Percentiles rank a stretch among this genome's conserved stretches.
Evolutionary conservation across 2,113 vertebrate species (phyloP).

Genomic region (Plecotus auritus): DNA sequence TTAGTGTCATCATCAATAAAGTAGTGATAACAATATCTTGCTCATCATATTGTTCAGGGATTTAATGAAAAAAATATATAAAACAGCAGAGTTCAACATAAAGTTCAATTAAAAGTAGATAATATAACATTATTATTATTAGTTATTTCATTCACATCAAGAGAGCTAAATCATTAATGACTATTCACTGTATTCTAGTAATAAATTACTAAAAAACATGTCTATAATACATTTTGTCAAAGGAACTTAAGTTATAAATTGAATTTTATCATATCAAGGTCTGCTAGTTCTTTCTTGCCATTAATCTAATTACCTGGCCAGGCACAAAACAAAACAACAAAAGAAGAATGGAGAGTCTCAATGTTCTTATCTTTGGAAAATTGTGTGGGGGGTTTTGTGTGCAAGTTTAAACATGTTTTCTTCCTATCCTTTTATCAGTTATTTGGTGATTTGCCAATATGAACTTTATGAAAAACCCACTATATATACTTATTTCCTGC

Average conservation of each 20-base stretch:
- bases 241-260: not conserved
- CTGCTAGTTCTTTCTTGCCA: not conserved
- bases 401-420: not conserved
- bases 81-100: not conserved
- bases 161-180: not conserved
- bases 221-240: not conserved
- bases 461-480: not conserved
- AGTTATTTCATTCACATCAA: not conserved
- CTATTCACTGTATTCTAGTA: not conserved
- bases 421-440: not conserved
- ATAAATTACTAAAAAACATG: conserved; percentile 3
- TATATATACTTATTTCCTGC: not conserved
- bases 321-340: not conserved
- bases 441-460: not conserved
- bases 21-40: not conserved
- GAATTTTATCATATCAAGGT: not conserved
- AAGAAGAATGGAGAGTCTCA: not conserved
- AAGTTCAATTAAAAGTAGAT: not conserved
- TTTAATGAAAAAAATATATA: not conserved
- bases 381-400: too few species aligned
- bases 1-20: not conserved
- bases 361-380: not conserved
- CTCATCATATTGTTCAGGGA: not conserved
- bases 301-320: not conserved
- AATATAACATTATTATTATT: not conserved